phyloP scores from a whole-genome alignment of 2,797 vertebrate genomes.

The Zenarchopterus dispar region DNA sequence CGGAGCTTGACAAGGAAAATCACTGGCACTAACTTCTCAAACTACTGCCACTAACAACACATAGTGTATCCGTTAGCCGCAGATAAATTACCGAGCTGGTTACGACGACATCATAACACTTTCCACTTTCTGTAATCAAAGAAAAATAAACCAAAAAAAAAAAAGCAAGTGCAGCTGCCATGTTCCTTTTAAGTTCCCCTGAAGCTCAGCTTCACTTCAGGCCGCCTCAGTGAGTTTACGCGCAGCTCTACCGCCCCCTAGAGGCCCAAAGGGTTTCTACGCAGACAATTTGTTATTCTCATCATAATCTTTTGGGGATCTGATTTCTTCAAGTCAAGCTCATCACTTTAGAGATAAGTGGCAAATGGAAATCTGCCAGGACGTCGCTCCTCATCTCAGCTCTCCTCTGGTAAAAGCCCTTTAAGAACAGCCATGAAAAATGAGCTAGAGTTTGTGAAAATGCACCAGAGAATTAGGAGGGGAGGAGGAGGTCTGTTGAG shows the following conservation, averaged over 20 bases:
- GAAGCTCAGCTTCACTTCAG: conserved; percentile 13
- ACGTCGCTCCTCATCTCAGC: conserved; percentile 71
- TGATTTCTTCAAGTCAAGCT: conserved; percentile 67
- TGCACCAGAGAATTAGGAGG: conserved; percentile 25
- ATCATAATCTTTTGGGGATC: conserved; percentile 74
- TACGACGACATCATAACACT: conserved; percentile 53
- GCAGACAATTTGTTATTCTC: conserved; percentile 65
- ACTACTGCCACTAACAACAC: conserved; percentile 48
- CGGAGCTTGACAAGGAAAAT: conserved; percentile 58
- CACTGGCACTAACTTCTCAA: conserved; percentile 43
- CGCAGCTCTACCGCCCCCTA: conserved; percentile 66
- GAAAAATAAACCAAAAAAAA: conserved; percentile 54
- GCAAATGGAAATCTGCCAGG: conserved; percentile 74
- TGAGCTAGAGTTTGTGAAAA: conserved; percentile 51
- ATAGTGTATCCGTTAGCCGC: conserved; percentile 38
- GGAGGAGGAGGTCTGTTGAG: conserved; percentile 5
- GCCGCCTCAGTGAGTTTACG: conserved; percentile 9
- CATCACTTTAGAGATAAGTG: conserved; percentile 75
- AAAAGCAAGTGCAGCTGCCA: conserved; percentile 48
- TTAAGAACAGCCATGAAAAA: conserved; percentile 61
- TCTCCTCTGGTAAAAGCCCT: conserved; percentile 56
- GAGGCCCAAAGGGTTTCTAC: conserved; percentile 26
- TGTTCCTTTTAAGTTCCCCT: conserved; percentile 52
- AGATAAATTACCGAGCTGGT: conserved; percentile 53
- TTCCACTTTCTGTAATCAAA: conserved; percentile 67